phyloP scores from a whole-genome alignment of 2,797 vertebrate genomes.

The Enteromius radiatus region DNA sequence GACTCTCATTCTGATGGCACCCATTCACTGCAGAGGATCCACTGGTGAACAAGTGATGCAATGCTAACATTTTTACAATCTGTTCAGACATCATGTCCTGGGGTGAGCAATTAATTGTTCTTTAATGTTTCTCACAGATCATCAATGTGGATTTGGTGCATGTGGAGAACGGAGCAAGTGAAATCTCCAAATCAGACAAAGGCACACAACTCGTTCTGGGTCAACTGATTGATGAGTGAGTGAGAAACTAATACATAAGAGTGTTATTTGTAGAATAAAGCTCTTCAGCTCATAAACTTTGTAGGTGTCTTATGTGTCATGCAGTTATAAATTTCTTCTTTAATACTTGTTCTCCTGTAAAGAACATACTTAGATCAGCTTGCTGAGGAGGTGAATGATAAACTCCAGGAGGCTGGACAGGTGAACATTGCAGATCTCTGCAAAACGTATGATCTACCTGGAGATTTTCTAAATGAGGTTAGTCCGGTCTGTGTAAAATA shows the following conservation, averaged over 20 bases:
- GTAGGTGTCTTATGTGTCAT: neutral
- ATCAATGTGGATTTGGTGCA: constrained; percentile 94
- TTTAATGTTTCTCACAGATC: constrained; percentile 74
- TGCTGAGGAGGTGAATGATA: constrained; percentile 96
- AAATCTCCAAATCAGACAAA: constrained; percentile 88
- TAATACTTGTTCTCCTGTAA: constrained; percentile 41
- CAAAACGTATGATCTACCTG: constrained; percentile 91
- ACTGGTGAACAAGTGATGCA: neutral
- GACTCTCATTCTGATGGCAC: neutral
- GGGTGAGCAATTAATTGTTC: neutral
- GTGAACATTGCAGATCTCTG: constrained; percentile 93
- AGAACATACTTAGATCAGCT: constrained; percentile 89
- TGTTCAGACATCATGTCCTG: neutral
- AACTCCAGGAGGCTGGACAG: constrained; percentile 91
- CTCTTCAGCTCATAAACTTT: neutral
- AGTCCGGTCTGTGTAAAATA: constrained; percentile 33
- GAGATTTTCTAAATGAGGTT: constrained; percentile 92
- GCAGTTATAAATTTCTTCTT: neutral
- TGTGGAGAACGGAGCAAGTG: constrained; percentile 88
- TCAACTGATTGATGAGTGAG: constrained; percentile 94
- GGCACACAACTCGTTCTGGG: constrained; percentile 88
- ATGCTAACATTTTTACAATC: neutral
- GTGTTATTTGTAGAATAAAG: neutral
- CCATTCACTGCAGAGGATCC: neutral
- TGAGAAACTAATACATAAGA: neutral